phyloP scores from a whole-genome alignment of 2,888 invertebrate genomes.

The Leptopilina syphax region DNA sequence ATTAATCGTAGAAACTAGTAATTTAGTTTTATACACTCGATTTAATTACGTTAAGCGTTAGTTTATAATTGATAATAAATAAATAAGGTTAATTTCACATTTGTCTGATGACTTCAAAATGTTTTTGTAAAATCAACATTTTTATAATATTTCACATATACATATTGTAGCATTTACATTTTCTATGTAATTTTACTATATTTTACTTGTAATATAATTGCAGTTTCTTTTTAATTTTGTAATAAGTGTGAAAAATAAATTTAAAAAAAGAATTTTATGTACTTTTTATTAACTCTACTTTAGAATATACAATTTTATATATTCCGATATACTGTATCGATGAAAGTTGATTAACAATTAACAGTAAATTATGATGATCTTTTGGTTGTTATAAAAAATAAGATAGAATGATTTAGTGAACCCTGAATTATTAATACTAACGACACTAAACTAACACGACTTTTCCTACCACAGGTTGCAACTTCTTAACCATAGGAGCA shows the following conservation, averaged over 20 bases:
- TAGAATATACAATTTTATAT: no score
- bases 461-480: no score
- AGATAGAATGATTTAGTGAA: no score
- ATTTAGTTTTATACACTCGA: constrained; percentile 12
- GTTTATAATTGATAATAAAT: constrained; percentile 3
- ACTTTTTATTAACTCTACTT: neutral
- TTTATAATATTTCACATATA: neutral
- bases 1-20: neutral
- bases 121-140: neutral
- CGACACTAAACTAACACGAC: no score
- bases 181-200: neutral
- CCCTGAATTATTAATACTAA: no score
- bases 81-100: neutral
- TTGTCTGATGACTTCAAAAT: no score
- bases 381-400: no score
- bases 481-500: no score
- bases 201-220: neutral
- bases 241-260: neutral
- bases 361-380: no score
- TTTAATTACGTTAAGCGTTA: constrained; percentile 9
- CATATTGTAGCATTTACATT: neutral
- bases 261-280: neutral
- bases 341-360: no score
- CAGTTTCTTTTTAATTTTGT: neutral
- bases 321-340: no score